Evolutionary conservation across 2,113 vertebrate species (phyloP).

Genomic region (Microtus montanus): DNA sequence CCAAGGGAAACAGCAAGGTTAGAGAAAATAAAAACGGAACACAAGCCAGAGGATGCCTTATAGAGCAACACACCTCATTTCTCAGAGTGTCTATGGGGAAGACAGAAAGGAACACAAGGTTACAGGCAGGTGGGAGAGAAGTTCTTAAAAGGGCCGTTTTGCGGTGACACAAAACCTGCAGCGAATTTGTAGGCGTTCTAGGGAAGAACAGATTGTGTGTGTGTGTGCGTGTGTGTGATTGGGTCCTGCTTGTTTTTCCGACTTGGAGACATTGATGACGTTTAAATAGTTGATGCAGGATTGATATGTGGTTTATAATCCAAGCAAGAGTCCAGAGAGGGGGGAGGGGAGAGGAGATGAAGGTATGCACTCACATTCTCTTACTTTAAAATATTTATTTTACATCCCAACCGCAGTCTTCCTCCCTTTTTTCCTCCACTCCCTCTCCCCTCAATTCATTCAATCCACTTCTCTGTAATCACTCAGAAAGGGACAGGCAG

Average conservation of each 20-base stretch:
- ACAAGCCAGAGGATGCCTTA: not conserved
- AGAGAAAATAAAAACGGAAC: constrained; percentile 43
- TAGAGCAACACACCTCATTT: not conserved
- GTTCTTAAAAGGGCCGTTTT: not conserved
- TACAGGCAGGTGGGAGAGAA: not conserved
- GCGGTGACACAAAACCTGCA: not conserved
- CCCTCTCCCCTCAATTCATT: no score
- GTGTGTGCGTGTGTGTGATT: not conserved
- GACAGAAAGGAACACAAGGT: constrained; percentile 17
- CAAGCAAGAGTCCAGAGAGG: not conserved
- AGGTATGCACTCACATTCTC: not conserved
- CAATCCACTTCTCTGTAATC: not conserved
- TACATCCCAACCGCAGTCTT: not conserved
- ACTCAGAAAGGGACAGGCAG: not conserved
- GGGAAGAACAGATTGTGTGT: not conserved
- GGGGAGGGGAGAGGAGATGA: no score
- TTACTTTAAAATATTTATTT: not conserved
- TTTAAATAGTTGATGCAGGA: not conserved
- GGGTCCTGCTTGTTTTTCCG: not conserved
- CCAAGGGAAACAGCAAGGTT: constrained; percentile 52
- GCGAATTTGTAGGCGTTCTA: not conserved
- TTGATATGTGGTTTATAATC: not conserved
- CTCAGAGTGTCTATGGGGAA: not conserved
- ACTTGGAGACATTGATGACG: not conserved
- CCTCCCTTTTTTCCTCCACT: not conserved